Base-by-base conservation (phyloP, 2,888 invertebrate species). In the Glaucopsyche alexis region DNA sequence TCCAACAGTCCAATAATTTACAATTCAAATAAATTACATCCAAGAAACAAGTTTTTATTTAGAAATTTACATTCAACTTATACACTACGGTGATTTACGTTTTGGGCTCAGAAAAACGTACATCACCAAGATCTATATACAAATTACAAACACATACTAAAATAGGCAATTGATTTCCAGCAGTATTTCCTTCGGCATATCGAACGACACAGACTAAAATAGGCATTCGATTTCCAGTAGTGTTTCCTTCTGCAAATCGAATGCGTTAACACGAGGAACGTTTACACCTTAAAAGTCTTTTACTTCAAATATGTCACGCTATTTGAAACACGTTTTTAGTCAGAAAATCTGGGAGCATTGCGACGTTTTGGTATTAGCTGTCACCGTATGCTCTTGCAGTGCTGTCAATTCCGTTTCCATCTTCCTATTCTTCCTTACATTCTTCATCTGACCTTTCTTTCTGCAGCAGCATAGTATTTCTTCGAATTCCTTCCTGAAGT, bases 401-500 rank as follows among this genome's bases (percentile, higher is more conserved):
- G 91, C 93, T 0, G 90, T 93, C 75, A 93, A 75, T 78, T 93
- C 90, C 29, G 92, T 93, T 16, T 83, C 93, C 91, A 85, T 91
- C 77, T 85, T 91, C 79, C 85, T 91, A 73, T 78, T 88, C 80
- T 85, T 94, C 81, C 83, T 81, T 74, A 89, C 83, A 67, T 89
- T 89, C 4, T 82, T 86, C 55, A 82, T 77, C 74, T 87, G 85
- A 11, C 87, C 84, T 71, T 88, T 89, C 71, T 87, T 90, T 16
- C 79, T 79, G 72, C 93, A 90, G 82, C 95, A 94, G 84, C 95
- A 95, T 79, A 96, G 87, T 80, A 96, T 95, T 86, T 97, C 96
- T 79, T 95, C 95, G 85, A 98, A 98, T 87, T 98, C 98, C 85
- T 96, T 97, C 81, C 96, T 94, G 90, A 98, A 98, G 88, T 98